Evolutionary conservation across 2,797 vertebrate species (phyloP), one percentile per base, ranked within the genome.

Genomic region (Semaprochilodus insignis): DNA sequence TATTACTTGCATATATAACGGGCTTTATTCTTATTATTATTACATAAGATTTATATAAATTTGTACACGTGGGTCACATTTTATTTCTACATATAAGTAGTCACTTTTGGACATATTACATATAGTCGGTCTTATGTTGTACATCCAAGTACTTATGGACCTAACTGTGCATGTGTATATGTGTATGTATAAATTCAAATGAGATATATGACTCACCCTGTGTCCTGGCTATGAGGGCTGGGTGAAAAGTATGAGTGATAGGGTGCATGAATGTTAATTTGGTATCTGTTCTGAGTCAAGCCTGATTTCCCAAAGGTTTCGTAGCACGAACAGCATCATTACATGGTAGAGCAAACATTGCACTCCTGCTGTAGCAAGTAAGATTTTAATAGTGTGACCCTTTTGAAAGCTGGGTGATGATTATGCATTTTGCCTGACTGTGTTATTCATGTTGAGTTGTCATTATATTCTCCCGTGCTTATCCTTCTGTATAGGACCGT

Each of bases 401-500:
- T n/a, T 7, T 60, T 60, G 15, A 0, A 31, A 17, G 34, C n/a
- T 25, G 59, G 8, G 10, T 23, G 5, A 21, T 13, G 59, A 62
- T 62, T 62, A 63, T 0, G 1, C 10, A 6, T 34, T 65, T 16
- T 4, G 13, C 60, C 19, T 63, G 11, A 16, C 31, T 51, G 3
- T 21, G 52, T 34, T 11, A 0, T 13, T 54, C 7, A 36, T n/a
- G 10, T 69, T 36, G 65, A 36, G 65, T 17, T 65, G 25, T 65
- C 62, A 31, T 23, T 70, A n/a, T 76, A 66, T 52, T 74, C 15
- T 21, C 44, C 31, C n/a, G 16, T 31, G 0, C 34, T 1, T 70
- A 7, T 48, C 11, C 14, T 21, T n/a, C 3, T 13, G 21, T 78
- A 1, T 60, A 99, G 98, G 97, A 99, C 93, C 98, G 98, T 52